phyloP scores from a whole-genome alignment of 53 echinoderm and acorn worm genomes.

The Holothuria scabra region DNA sequence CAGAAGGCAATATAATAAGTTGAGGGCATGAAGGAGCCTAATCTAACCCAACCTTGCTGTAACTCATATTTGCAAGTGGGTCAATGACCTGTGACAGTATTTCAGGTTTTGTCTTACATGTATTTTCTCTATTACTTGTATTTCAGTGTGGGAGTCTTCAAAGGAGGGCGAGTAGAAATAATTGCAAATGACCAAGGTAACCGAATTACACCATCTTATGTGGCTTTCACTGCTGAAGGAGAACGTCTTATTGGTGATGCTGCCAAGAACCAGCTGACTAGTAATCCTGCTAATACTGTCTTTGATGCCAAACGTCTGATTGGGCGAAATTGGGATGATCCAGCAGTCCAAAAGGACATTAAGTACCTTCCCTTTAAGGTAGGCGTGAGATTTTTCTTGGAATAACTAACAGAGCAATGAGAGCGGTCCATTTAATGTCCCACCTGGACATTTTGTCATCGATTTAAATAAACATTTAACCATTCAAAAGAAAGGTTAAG shows the following conservation, averaged over 20 bases:
- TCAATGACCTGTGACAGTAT: too few species aligned
- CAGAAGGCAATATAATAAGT: too few species aligned
- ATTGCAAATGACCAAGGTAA: conserved; percentile 99
- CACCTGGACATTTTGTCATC: too few species aligned
- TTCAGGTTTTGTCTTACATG: too few species aligned
- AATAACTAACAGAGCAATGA: too few species aligned
- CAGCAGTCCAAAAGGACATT: conserved; percentile 80
- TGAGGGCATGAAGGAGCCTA: too few species aligned
- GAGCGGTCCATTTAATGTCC: too few species aligned
- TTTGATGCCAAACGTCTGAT: conserved; percentile 97
- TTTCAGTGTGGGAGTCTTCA: conserved; percentile 93
- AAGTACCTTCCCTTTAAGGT: conserved; percentile 97
- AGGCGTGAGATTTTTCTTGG: not conserved
- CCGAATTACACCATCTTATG: conserved; percentile 96
- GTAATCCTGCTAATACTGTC: conserved; percentile 92
- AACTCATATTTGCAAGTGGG: too few species aligned
- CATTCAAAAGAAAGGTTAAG: too few species aligned
- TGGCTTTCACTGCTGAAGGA: conserved; percentile 88
- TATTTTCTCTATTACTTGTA: not conserved
- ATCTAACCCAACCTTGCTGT: too few species aligned
- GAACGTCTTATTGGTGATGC: conserved; percentile 99
- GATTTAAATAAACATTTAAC: too few species aligned
- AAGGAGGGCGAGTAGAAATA: conserved; percentile 94
- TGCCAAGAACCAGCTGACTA: conserved; percentile 98
- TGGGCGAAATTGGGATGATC: conserved; percentile 89